Conservation (phyloP, 2,113 vertebrate genomes). For the Triplophysa tibetana region DNA sequence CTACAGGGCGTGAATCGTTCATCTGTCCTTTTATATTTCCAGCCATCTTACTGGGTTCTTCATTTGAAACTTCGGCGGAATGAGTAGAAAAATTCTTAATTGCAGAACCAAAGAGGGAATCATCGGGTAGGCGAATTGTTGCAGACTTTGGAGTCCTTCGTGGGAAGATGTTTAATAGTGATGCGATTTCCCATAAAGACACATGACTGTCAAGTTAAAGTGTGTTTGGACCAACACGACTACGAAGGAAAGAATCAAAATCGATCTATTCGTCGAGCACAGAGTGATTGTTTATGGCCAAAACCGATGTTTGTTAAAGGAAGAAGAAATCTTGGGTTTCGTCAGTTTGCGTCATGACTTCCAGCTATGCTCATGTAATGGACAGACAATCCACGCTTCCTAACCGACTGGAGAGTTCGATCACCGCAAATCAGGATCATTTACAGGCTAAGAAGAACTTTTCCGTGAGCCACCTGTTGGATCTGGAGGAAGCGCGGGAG, state of each 20-base stretch:
- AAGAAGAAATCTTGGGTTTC: slow-evolving; percentile 9
- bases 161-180: slow-evolving; percentile 6
- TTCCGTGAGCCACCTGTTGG: slow-evolving; percentile 88
- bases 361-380: slow-evolving; percentile 84
- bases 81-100: neutral
- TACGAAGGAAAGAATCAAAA: slow-evolving; percentile 19
- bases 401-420: slow-evolving; percentile 79
- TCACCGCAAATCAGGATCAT: slow-evolving; percentile 78
- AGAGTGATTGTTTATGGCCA: slow-evolving; percentile 9
- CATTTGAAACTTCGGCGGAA: neutral
- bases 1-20: slow-evolving; percentile 52
- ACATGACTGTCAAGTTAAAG: neutral
- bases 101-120: slow-evolving; percentile 11
- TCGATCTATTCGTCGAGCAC: neutral
- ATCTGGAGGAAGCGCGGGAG: slow-evolving; percentile 86
- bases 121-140: neutral
- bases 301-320: slow-evolving; percentile 27
- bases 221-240: neutral
- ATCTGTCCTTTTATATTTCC: slow-evolving; percentile 72
- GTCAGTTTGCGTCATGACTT: slow-evolving; percentile 76
- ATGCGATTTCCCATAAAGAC: slow-evolving; percentile 18
- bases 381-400: slow-evolving; percentile 78
- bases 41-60: slow-evolving; percentile 52
- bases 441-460: slow-evolving; percentile 90
- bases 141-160: slow-evolving; percentile 6